Evolutionary conservation across 2,888 invertebrate species (phyloP).

Genomic region (Sphaerophoria taeniata): DNA sequence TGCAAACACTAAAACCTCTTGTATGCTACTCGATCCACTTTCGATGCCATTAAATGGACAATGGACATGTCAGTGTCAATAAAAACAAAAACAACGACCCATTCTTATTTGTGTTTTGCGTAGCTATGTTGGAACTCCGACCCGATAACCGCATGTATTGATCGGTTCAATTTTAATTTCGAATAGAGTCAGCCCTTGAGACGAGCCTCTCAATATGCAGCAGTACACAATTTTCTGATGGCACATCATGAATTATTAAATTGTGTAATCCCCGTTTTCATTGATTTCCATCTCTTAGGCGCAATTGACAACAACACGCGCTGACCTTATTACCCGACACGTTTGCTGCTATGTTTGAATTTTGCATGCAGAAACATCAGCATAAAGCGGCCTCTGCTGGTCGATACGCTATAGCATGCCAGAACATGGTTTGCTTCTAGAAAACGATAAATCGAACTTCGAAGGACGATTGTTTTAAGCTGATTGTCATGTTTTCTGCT

Average conservation of each 20-base stretch:
- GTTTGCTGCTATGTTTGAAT: neutral
- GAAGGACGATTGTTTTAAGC: slow-evolving; percentile 47
- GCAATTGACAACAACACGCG: slow-evolving; percentile 23
- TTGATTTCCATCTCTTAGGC: slow-evolving; percentile 55
- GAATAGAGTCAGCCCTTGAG: slow-evolving; percentile 13
- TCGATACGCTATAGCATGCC: no score
- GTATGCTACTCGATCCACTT: no score
- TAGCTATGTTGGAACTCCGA: no score
- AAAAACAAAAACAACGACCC: no score
- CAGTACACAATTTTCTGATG: neutral
- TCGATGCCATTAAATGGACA: no score
- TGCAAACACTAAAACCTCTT: no score
- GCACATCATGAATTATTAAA: slow-evolving; percentile 65
- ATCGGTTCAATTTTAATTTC: slow-evolving; percentile 34
- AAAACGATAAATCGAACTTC: neutral
- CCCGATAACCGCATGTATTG: neutral
- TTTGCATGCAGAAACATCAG: neutral
- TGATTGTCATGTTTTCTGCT: slow-evolving; percentile 5
- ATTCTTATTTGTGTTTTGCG: no score
- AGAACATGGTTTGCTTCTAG: no score
- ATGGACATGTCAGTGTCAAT: no score
- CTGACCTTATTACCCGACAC: slow-evolving; percentile 28
- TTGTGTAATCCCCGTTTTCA: slow-evolving; percentile 65
- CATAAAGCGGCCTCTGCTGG: neutral
- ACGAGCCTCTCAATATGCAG: neutral